A percentile compares a stretch with the other conserved stretches of the same genome.
Conservation (phyloP, 1,140 invertebrate species). For the Drosophila neocordata region DNA sequence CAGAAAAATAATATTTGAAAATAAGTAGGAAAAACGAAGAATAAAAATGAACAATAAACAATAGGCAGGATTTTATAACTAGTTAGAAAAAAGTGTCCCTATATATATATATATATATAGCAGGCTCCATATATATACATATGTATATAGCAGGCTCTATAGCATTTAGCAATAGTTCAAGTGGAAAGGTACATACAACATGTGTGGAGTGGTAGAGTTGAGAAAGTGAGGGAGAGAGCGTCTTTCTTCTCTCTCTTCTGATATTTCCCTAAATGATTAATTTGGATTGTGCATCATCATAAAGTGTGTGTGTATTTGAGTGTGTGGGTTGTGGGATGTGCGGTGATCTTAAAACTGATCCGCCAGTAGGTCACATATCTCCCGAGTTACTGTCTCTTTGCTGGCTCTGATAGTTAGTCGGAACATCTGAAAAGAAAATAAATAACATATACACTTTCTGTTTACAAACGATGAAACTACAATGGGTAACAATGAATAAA, state of each 20-base stretch:
- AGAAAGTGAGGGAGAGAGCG: neutral
- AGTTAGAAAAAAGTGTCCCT: constrained; percentile 10
- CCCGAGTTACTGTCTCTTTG: constrained; percentile 96
- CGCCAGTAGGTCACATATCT: constrained; percentile 93
- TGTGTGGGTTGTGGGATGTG: constrained; percentile 54
- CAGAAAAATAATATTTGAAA: constrained; percentile 63
- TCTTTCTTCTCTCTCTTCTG: constrained; percentile 25
- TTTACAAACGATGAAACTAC: too few species aligned
- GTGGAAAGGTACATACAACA: constrained; percentile 15
- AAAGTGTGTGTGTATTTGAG: constrained; percentile 45
- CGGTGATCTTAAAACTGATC: constrained; percentile 90
- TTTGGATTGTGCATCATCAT: constrained; percentile 78
- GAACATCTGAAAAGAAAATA: constrained; percentile 91
- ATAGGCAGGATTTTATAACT: constrained; percentile 5
- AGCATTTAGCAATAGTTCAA: constrained; percentile 8
- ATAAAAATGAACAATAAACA: constrained; percentile 9
- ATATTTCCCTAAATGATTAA: constrained; percentile 64
- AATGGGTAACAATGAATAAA: too few species aligned
- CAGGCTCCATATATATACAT: neutral
- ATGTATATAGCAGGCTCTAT: constrained; percentile 4
- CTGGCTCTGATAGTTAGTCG: constrained; percentile 97
- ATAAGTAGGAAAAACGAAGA: constrained; percentile 21
- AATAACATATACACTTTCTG: neutral
- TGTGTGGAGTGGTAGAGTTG: constrained; percentile 3
- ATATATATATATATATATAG: neutral